phyloP scores from a whole-genome alignment of 2,113 vertebrate species.

The Salvelinus sp. region DNA sequence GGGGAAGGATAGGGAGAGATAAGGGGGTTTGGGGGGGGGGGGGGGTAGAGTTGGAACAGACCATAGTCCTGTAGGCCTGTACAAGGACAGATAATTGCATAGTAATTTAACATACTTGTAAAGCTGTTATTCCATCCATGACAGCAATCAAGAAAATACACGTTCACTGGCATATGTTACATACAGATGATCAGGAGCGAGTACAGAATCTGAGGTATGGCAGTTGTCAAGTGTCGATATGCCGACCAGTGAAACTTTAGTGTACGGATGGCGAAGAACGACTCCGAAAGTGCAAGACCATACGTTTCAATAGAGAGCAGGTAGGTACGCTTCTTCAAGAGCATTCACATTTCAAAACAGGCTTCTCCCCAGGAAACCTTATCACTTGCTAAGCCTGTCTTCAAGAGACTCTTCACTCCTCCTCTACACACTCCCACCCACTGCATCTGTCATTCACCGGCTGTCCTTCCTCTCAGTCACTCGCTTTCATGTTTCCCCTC shows the following conservation, averaged over 20 bases:
- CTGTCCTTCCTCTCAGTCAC: neutral
- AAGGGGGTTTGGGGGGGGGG: slow-evolving; percentile 27
- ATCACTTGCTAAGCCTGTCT: too few relatives aligned
- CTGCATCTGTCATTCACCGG: neutral
- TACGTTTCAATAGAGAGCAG: neutral
- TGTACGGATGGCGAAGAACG: neutral
- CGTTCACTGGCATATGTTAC: too few relatives aligned
- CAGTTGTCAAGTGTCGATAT: too few relatives aligned
- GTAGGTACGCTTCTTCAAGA: neutral
- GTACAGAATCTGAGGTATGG: too few relatives aligned
- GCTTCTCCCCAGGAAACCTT: neutral
- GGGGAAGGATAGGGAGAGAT: neutral
- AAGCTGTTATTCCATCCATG: too few relatives aligned
- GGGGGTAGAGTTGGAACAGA: neutral
- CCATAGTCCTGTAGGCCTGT: neutral
- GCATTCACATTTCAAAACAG: neutral
- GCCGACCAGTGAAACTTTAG: too few relatives aligned
- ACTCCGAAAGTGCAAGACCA: neutral
- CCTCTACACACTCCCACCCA: too few relatives aligned
- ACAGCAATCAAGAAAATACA: too few relatives aligned
- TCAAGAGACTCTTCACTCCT: too few relatives aligned
- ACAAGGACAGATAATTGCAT: neutral
- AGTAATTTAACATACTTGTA: too few relatives aligned
- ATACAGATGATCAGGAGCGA: too few relatives aligned
- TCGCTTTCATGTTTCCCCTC: neutral